A percentile compares a stretch with the other conserved stretches of the same genome.
phyloP scores from a whole-genome alignment of 2,888 invertebrate genomes.

The Drosophila testacea region DNA sequence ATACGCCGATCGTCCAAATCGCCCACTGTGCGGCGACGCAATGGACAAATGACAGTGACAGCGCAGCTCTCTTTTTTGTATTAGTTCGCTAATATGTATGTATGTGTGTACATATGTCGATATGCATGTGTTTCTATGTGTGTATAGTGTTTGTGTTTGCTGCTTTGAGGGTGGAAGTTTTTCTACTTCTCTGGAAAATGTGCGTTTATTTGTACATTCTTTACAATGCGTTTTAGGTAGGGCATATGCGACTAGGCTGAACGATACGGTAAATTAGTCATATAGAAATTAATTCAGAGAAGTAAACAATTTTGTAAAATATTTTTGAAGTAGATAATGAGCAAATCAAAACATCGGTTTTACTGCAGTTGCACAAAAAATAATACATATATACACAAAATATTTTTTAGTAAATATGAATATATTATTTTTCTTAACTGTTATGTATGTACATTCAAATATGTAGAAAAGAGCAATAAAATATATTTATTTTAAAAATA shows the following conservation, averaged over 20 bases:
- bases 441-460: no score
- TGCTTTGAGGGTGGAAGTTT: conserved; percentile 80
- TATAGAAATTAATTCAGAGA: not conserved
- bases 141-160: conserved; percentile 54
- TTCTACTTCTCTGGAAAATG: conserved; percentile 81
- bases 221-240: conserved; percentile 63
- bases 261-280: not conserved
- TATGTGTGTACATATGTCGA: conserved; percentile 41
- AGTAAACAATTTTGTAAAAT: not conserved
- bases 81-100: conserved; percentile 65
- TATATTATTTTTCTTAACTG: not conserved
- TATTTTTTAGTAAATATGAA: not conserved
- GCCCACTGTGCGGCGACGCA: conserved; percentile 58
- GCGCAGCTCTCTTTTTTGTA: conserved; percentile 70
- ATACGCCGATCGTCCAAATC: no score
- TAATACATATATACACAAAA: no score
- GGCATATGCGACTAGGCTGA: conserved; percentile 57
- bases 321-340: not conserved
- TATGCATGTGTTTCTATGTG: conserved; percentile 37
- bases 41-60: conserved; percentile 69
- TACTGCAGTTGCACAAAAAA: no score
- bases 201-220: conserved; percentile 74
- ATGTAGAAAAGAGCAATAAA: no score
- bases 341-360: not conserved
- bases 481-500: not conserved